phyloP scores from a whole-genome alignment of 2,113 vertebrate genomes.

The Corythaixoides concolor region DNA sequence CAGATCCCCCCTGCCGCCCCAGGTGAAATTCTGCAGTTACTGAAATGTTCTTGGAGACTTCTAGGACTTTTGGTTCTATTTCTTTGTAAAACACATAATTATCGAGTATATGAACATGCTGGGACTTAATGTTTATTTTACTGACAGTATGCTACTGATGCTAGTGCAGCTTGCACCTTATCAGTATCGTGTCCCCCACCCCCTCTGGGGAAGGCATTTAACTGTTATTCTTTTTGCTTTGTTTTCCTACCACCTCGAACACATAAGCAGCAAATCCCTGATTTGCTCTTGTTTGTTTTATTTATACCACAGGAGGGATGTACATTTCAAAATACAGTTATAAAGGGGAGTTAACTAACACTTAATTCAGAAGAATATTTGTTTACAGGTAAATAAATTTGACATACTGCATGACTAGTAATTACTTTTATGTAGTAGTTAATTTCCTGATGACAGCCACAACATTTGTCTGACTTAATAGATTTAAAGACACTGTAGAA shows the following conservation, averaged over 20 bases:
- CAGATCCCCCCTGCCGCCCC: neutral
- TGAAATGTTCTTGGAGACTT: neutral
- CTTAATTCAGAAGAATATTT: slow-evolving; percentile 57
- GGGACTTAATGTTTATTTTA: neutral
- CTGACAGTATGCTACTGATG: neutral
- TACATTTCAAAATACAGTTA: slow-evolving; percentile 43
- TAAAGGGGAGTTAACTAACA: slow-evolving; percentile 30
- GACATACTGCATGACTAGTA: slow-evolving; percentile 32
- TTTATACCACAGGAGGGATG: neutral
- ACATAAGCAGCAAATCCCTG: neutral
- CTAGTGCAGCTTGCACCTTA: neutral
- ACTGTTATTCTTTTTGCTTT: neutral
- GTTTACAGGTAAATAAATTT: slow-evolving; percentile 66
- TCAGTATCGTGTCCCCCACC: neutral
- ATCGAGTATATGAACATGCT: neutral
- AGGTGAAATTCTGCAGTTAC: slow-evolving; percentile 1
- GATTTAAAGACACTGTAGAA: slow-evolving; percentile 14
- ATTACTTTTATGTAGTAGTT: slow-evolving; percentile 43
- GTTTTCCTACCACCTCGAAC: neutral
- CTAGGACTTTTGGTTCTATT: neutral
- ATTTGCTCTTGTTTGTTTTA: neutral
- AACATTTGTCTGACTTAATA: slow-evolving; percentile 44
- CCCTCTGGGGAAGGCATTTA: neutral
- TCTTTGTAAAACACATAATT: neutral
- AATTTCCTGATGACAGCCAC: slow-evolving; percentile 54